Evolutionary conservation across 2,888 invertebrate genomes (phyloP).

Genomic region (Sinodicranocentrus sp.): DNA sequence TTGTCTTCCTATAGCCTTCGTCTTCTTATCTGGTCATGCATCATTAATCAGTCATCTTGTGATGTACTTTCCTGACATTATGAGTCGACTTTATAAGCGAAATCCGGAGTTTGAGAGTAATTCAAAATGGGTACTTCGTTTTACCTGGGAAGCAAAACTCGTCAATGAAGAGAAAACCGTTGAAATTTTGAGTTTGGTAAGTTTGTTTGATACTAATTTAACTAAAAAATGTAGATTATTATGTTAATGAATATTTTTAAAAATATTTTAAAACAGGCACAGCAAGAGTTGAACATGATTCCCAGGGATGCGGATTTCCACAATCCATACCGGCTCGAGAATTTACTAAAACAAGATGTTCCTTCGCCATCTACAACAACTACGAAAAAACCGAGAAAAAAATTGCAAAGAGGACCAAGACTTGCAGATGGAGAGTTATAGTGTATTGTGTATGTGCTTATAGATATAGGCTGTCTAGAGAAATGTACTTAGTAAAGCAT

Average conservation of each 20-base stretch:
- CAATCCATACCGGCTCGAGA: slow-evolving; percentile 71
- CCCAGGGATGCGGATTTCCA: slow-evolving; percentile 71
- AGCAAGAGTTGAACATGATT: slow-evolving; percentile 73
- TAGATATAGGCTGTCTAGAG: no score
- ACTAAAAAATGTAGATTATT: no score
- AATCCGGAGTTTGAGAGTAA: slow-evolving; percentile 71
- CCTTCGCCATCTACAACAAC: slow-evolving; percentile 62
- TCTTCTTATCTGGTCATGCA: slow-evolving; percentile 70
- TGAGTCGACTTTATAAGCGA: slow-evolving; percentile 67
- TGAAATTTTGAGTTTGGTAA: slow-evolving; percentile 70
- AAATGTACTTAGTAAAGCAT: no score
- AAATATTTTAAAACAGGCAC: slow-evolving; percentile 60
- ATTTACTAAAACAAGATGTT: slow-evolving; percentile 49
- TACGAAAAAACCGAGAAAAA: slow-evolving; percentile 72
- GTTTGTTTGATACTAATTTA: neutral
- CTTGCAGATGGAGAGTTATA: slow-evolving; percentile 69
- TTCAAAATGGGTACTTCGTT: slow-evolving; percentile 71
- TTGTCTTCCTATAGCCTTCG: slow-evolving; percentile 61
- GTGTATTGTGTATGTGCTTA: no score
- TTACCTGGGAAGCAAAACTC: slow-evolving; percentile 61
- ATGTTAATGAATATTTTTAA: neutral
- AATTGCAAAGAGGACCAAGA: slow-evolving; percentile 70
- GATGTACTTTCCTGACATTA: slow-evolving; percentile 73
- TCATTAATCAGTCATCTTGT: slow-evolving; percentile 69
- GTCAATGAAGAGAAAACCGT: slow-evolving; percentile 68